A percentile compares a stretch with the other conserved stretches of the same genome.
These are phyloP conservation scores for Drosophila neocordata DNA, from an alignment of 1,140 invertebrate species.

Conservation along the genomic window DNA sequence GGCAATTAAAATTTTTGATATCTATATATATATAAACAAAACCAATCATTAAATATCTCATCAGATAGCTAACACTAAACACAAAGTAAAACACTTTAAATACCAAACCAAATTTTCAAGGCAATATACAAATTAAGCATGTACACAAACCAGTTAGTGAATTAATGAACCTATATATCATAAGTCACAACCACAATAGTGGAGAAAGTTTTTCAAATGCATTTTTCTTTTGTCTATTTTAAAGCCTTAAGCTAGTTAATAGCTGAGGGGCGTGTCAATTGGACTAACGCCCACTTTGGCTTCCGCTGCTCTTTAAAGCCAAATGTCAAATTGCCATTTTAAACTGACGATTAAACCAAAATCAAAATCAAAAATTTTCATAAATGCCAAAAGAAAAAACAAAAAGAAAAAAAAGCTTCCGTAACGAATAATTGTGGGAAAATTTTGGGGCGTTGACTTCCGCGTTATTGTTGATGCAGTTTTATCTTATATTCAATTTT, in stretches of 20 bases:
- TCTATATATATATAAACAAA: too few relatives aligned
- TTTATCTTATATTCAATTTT: background rate
- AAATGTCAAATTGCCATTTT: constrained; percentile 43
- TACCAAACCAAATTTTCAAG: too few relatives aligned
- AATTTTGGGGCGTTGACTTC: constrained; percentile 18
- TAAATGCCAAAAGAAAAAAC: background rate
- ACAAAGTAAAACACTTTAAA: too few relatives aligned
- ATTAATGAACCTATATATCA: background rate
- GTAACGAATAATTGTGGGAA: constrained; percentile 7
- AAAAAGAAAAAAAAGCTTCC: background rate
- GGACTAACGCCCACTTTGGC: constrained; percentile 7
- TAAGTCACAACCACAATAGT: background rate
- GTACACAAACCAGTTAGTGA: background rate
- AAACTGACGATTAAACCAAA: constrained; percentile 31
- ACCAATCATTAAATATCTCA: too few relatives aligned
- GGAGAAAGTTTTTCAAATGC: constrained; percentile 4
- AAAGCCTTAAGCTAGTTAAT: background rate
- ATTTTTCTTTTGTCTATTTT: constrained; percentile 1
- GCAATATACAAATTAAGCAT: background rate
- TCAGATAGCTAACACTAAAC: too few relatives aligned
- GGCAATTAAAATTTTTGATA: too few relatives aligned
- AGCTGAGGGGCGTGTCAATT: background rate
- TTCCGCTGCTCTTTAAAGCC: constrained; percentile 36
- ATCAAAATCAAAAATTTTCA: constrained; percentile 31
- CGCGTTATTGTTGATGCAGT: constrained; percentile 9